phyloP scores from a whole-genome alignment of 2,797 vertebrate species.

The Orientallactaga sibirica region DNA sequence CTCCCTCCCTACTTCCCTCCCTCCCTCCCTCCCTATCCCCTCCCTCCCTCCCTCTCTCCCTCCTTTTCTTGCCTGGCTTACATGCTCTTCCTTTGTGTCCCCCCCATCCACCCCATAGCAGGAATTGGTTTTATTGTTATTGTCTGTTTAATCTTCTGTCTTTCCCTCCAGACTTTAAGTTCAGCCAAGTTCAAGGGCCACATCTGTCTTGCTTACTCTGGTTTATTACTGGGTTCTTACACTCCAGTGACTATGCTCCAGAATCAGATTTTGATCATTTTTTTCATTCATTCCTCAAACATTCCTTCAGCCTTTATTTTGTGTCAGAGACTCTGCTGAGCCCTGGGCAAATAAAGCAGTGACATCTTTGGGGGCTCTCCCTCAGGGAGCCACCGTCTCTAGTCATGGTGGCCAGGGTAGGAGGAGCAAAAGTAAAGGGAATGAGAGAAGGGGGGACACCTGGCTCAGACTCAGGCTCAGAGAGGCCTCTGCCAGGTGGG shows the following conservation, averaged over 20 bases:
- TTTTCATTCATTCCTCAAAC: conserved; percentile 17
- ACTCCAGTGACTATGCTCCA: neutral
- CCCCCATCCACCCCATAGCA: neutral
- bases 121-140: neutral
- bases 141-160: conserved; percentile 20
- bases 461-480: neutral
- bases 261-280: conserved; percentile 51
- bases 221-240: neutral
- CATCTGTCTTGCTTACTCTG: neutral
- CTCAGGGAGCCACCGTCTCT: neutral
- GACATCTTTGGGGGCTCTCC: neutral
- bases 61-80: neutral
- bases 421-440: neutral
- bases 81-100: neutral
- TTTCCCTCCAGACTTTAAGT: conserved; percentile 49
- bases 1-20: no score
- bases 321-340: neutral
- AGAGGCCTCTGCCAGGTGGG: neutral
- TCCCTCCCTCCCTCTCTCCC: no score
- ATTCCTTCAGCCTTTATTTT: conserved; percentile 17
- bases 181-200: neutral
- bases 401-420: neutral
- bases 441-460: no score
- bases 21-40: no score
- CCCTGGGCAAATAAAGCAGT: neutral